phyloP scores from a whole-genome alignment of 2,888 invertebrate species.

The Bruchidius siliquastri region DNA sequence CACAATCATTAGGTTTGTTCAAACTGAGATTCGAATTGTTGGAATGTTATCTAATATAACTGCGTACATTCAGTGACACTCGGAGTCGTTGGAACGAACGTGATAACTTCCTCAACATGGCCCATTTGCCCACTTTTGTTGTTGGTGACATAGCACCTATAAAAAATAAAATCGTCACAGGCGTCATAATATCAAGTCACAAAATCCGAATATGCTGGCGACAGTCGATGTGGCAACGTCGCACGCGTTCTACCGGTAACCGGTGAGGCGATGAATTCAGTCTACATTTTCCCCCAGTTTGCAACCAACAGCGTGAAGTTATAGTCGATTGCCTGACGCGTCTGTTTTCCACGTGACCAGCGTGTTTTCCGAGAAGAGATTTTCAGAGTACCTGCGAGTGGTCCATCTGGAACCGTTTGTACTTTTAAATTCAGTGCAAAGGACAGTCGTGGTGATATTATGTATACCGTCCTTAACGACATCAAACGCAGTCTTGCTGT shows the following conservation, averaged over 20 bases:
- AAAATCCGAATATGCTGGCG: background rate
- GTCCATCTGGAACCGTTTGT: background rate
- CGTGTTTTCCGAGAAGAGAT: background rate
- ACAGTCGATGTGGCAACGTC: background rate
- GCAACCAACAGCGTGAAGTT: background rate
- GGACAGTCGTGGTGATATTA: background rate
- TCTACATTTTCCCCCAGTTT: background rate
- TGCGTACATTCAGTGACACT: too few species aligned
- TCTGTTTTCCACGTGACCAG: background rate
- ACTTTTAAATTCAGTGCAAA: background rate
- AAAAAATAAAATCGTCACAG: too few species aligned
- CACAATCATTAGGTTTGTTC: too few species aligned
- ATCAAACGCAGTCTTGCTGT: conserved; percentile 34
- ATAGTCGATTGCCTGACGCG: background rate
- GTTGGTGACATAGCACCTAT: too few species aligned
- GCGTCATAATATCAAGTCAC: background rate
- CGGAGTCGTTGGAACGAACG: too few species aligned
- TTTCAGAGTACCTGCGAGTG: background rate
- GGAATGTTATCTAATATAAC: too few species aligned
- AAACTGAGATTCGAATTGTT: too few species aligned
- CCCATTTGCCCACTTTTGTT: too few species aligned
- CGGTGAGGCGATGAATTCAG: background rate
- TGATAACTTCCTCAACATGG: too few species aligned
- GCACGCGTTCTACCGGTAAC: background rate
- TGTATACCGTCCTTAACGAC: conserved; percentile 28